phyloP scores from a whole-genome alignment of 2,797 vertebrate species.

The Pempheris klunzingeri region DNA sequence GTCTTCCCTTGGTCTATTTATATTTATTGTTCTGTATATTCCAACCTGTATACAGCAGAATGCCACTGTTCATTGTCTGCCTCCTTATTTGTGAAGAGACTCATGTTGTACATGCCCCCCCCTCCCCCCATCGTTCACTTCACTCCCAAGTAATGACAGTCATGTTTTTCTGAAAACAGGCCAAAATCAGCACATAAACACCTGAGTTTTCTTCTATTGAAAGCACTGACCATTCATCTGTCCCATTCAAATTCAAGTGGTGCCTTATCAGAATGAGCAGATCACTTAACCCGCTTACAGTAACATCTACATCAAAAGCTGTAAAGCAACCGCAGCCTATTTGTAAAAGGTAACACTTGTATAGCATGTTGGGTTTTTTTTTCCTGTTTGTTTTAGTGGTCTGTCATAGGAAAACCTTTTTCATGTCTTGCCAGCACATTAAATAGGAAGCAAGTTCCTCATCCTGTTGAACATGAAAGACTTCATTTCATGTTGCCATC shows the following conservation, averaged over 20 bases:
- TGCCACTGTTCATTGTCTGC: slow-evolving; percentile 60
- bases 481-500: not conserved
- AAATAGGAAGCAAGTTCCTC: slow-evolving; percentile 21
- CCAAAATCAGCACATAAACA: slow-evolving; percentile 41
- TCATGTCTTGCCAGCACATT: not conserved
- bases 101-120: slow-evolving; percentile 51
- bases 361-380: not conserved
- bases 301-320: slow-evolving; percentile 26
- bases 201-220: slow-evolving; percentile 19
- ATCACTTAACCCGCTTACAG: slow-evolving; percentile 33
- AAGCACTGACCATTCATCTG: slow-evolving; percentile 32
- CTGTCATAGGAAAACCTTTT: slow-evolving; percentile 6
- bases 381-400: slow-evolving; percentile 6
- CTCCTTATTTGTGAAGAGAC: slow-evolving; percentile 35
- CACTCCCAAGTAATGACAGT: slow-evolving; percentile 14
- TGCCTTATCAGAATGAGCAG: slow-evolving; percentile 71
- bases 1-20: slow-evolving; percentile 80
- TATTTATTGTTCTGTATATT: slow-evolving; percentile 89
- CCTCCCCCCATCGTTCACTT: slow-evolving; percentile 32
- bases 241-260: slow-evolving; percentile 64
- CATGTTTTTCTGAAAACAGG: slow-evolving; percentile 30
- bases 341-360: slow-evolving; percentile 30
- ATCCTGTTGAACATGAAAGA: slow-evolving; percentile 21
- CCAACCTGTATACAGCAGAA: slow-evolving; percentile 64
- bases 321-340: slow-evolving; percentile 13